phyloP scores from a whole-genome alignment of 2,888 invertebrate species.

The Heliconius charithonia region DNA sequence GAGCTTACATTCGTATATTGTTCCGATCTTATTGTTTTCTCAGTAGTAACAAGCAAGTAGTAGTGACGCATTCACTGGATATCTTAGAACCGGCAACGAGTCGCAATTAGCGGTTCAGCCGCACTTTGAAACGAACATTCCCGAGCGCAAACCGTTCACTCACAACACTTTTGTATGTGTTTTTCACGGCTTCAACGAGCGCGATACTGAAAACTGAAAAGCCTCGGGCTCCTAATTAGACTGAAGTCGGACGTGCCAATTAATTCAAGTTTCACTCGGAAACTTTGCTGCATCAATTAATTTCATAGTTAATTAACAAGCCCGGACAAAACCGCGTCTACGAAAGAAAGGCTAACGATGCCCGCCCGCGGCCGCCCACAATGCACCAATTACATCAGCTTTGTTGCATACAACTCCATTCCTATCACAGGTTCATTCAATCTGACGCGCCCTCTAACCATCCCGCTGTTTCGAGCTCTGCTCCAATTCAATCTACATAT shows the following conservation, averaged over 20 bases:
- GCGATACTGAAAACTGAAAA: slow-evolving; percentile 74
- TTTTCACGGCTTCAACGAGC: slow-evolving; percentile 80
- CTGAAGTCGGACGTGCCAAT: slow-evolving; percentile 84
- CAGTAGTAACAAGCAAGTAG: slow-evolving; percentile 11
- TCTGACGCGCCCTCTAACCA: slow-evolving; percentile 51
- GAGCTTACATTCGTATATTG: background rate
- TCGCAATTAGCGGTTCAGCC: slow-evolving; percentile 52
- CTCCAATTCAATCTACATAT: slow-evolving; percentile 46
- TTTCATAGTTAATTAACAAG: slow-evolving; percentile 84
- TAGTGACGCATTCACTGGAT: slow-evolving; percentile 22
- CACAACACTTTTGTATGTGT: slow-evolving; percentile 82
- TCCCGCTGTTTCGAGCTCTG: slow-evolving; percentile 41
- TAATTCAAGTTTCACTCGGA: slow-evolving; percentile 84
- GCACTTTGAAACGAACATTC: slow-evolving; percentile 57
- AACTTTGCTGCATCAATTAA: slow-evolving; percentile 84
- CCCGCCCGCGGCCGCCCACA: slow-evolving; percentile 72
- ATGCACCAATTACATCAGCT: slow-evolving; percentile 79
- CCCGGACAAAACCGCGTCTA: slow-evolving; percentile 78
- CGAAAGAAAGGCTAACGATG: slow-evolving; percentile 82
- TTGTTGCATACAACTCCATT: slow-evolving; percentile 64
- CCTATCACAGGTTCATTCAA: slow-evolving; percentile 63
- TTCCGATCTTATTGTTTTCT: slow-evolving; percentile 31
- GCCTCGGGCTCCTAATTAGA: slow-evolving; percentile 83
- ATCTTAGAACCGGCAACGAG: slow-evolving; percentile 44
- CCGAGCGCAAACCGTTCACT: slow-evolving; percentile 61